Evolutionary conservation across 2,113 vertebrate genomes (phyloP).

Genomic region (Upupa epops): DNA sequence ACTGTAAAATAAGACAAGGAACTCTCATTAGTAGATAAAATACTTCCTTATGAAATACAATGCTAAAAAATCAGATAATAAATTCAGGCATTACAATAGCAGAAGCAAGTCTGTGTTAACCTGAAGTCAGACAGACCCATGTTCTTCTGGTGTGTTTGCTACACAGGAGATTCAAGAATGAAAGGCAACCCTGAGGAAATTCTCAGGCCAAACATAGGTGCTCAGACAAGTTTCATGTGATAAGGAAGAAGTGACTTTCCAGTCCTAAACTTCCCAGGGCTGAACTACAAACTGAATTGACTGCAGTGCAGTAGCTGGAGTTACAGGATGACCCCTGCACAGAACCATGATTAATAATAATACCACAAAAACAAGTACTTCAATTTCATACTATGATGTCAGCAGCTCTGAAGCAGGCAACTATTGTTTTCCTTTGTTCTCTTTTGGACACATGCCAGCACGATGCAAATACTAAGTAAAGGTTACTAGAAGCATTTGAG

Average conservation of each 20-base stretch:
- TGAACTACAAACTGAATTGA: background rate
- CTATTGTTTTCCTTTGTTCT: constrained; percentile 30
- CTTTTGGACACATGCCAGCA: background rate
- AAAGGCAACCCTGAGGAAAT: background rate
- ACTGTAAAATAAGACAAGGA: background rate
- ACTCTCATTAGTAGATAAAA: background rate
- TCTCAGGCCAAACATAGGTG: background rate
- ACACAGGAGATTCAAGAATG: background rate
- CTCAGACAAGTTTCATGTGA: background rate
- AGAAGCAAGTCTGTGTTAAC: background rate
- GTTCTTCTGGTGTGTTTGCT: background rate
- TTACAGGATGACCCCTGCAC: constrained; percentile 19
- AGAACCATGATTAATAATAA: constrained; percentile 30
- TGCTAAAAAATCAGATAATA: background rate
- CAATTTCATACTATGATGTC: constrained; percentile 12
- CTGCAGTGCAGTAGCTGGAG: constrained; percentile 27
- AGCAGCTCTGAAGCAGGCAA: constrained; percentile 5
- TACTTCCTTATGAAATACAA: background rate
- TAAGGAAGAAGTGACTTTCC: background rate
- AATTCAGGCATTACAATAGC: background rate
- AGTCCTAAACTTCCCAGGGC: background rate
- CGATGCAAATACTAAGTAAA: constrained; percentile 1
- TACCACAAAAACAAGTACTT: constrained; percentile 29
- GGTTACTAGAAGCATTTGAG: background rate
- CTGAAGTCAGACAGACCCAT: background rate